phyloP scores from a whole-genome alignment of 2,888 invertebrate species.

The Chrysotoxum bicinctum region DNA sequence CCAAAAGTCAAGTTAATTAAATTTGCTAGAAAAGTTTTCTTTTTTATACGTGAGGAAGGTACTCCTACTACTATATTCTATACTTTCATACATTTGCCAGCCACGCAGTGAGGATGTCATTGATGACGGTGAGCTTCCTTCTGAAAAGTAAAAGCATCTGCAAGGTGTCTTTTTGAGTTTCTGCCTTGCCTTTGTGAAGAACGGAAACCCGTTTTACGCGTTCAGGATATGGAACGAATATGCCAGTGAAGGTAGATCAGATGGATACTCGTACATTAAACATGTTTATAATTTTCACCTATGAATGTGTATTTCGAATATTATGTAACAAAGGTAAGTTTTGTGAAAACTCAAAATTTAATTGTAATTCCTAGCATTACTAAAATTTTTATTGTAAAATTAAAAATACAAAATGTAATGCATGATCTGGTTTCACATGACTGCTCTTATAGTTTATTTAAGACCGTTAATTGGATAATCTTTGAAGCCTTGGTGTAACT shows the following conservation, averaged over 20 bases:
- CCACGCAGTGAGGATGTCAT: constrained; percentile 4
- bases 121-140: not conserved
- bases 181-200: constrained; percentile 3
- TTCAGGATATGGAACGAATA: constrained; percentile 14
- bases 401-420: no score
- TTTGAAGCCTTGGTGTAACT: no score
- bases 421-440: no score
- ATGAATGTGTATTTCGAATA: not conserved
- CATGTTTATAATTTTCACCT: no score
- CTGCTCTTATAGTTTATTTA: no score
- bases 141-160: not conserved
- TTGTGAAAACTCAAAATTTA: no score
- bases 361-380: no score
- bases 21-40: constrained; percentile 68
- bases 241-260: constrained; percentile 6
- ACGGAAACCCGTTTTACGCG: constrained; percentile 18
- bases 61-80: not conserved
- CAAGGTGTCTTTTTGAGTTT: not conserved
- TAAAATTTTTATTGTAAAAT: no score
- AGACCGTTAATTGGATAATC: no score
- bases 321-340: no score
- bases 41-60: constrained; percentile 26
- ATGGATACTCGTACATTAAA: not conserved
- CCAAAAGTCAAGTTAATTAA: constrained; percentile 71
- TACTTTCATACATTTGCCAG: not conserved